These are phyloP conservation scores for Otolemur crassicaudatus DNA, from an alignment of 2,797 vertebrate species.

Conservation along the genomic window DNA sequence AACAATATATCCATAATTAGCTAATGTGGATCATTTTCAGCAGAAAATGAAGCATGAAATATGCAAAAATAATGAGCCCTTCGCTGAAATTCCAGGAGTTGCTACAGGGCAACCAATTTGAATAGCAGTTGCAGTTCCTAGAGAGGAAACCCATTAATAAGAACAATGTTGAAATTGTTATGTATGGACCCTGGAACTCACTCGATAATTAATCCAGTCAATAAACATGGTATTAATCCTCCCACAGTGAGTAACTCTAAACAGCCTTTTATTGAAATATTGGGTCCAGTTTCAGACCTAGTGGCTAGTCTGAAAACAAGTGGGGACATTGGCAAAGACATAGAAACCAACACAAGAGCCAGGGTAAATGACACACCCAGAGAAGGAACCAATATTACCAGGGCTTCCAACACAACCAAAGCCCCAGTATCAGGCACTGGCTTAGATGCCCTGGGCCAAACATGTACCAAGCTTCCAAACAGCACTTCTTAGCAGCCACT, in stretches of 20 bases:
- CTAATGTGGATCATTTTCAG: constrained; percentile 64
- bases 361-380: background rate
- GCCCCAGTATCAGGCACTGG: rapidly evolving
- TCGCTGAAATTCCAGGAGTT: constrained; percentile 58
- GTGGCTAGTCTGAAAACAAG: background rate
- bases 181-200: constrained; percentile 54
- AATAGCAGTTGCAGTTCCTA: constrained; percentile 56
- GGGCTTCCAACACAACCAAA: background rate
- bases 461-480: background rate
- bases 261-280: constrained; percentile 74
- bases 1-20: constrained; percentile 71
- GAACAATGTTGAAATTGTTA: constrained; percentile 65
- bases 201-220: constrained; percentile 66
- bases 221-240: constrained; percentile 78
- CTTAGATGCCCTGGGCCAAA: background rate
- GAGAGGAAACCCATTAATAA: constrained; percentile 69
- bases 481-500: background rate
- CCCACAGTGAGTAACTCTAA: constrained; percentile 69
- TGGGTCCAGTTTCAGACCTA: constrained; percentile 55
- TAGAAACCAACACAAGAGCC: background rate
- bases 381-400: background rate
- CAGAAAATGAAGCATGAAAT: constrained; percentile 77
- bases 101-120: constrained; percentile 63
- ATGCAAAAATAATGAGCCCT: constrained; percentile 75
- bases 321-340: background rate